phyloP scores from a whole-genome alignment of 2,888 invertebrate genomes.

The Heliconius hortense region DNA sequence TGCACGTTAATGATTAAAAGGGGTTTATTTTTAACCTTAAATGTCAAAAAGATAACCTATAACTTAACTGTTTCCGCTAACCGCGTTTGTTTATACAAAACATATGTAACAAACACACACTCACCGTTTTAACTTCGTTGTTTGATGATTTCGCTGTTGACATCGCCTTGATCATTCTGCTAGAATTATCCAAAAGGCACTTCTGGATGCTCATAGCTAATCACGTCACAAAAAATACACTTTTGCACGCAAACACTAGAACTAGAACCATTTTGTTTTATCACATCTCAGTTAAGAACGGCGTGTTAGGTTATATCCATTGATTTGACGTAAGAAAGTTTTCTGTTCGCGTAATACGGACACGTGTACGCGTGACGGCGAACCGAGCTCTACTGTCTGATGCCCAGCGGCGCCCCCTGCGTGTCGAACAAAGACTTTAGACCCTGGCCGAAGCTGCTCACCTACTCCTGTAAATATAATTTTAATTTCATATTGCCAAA shows the following conservation, averaged over 20 bases:
- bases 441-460: constrained; percentile 34
- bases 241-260: constrained; percentile 57
- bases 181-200: constrained; percentile 79
- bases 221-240: constrained; percentile 65
- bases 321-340: constrained; percentile 81
- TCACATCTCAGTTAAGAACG: constrained; percentile 66
- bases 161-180: constrained; percentile 80
- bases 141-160: constrained; percentile 72
- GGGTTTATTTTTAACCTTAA: constrained; percentile 41
- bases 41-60: constrained; percentile 47
- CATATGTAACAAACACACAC: constrained; percentile 39
- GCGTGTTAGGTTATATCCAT: constrained; percentile 80
- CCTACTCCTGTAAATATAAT: not conserved
- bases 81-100: constrained; percentile 42
- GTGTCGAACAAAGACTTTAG: constrained; percentile 28
- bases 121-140: constrained; percentile 75
- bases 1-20: constrained; percentile 35
- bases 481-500: not conserved
- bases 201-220: constrained; percentile 78
- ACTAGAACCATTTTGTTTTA: constrained; percentile 56
- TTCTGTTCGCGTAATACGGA: constrained; percentile 51
- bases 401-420: constrained; percentile 56
- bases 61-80: constrained; percentile 41
- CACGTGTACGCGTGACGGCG: constrained; percentile 52
- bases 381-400: constrained; percentile 40